Conservation (phyloP, 1,140 invertebrate species). For the Cephus cinctus region DNA sequence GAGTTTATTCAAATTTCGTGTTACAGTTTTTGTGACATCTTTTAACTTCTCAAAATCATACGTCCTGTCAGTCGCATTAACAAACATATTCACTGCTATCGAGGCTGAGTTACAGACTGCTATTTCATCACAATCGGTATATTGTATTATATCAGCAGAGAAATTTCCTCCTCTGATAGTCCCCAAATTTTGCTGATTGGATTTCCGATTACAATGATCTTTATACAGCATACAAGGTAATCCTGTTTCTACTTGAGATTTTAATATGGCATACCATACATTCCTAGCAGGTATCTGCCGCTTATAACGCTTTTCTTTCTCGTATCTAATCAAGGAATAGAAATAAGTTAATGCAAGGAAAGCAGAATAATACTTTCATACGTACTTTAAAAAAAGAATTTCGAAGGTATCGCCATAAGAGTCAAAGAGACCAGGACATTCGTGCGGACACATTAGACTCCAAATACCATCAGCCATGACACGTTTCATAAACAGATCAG, state of each 20-base stretch:
- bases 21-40: conserved; percentile 85
- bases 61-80: conserved; percentile 69
- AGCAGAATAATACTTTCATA: conserved; percentile 10
- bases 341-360: conserved; percentile 4
- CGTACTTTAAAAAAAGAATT: conserved; percentile 75
- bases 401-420: conserved; percentile 96
- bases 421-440: conserved; percentile 87
- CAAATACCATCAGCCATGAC: conserved; percentile 86
- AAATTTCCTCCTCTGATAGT: conserved; percentile 98
- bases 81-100: conserved; percentile 95
- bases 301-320: conserved; percentile 75
- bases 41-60: conserved; percentile 92
- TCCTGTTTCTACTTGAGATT: conserved; percentile 97
- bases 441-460: conserved; percentile 96
- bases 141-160: conserved; percentile 97
- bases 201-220: conserved; percentile 96
- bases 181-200: conserved; percentile 97
- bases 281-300: conserved; percentile 82
- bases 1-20: conserved; percentile 94
- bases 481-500: conserved; percentile 97
- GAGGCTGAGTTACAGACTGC: conserved; percentile 99
- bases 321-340: conserved; percentile 71
- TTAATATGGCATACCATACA: conserved; percentile 93
- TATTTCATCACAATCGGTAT: conserved; percentile 88
- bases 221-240: conserved; percentile 98